A percentile compares a stretch with the other conserved stretches of the same genome.
Conservation (phyloP, 2,888 invertebrate species). For the Ctenicera cuprea region DNA sequence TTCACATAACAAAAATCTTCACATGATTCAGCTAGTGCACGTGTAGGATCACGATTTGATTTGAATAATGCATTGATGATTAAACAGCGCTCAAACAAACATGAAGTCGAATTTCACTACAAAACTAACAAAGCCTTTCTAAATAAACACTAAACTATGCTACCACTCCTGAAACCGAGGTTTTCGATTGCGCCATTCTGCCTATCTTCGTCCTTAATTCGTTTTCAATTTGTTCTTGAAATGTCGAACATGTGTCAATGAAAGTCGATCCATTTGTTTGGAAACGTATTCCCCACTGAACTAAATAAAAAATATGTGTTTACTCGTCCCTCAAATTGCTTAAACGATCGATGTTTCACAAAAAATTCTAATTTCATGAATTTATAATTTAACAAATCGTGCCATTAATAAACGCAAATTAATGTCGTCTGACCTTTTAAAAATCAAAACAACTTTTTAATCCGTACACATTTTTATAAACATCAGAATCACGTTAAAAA, state of each 20-base stretch:
- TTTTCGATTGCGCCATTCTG: conserved; percentile 6
- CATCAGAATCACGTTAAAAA: too few species aligned
- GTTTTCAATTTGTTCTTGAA: conserved; percentile 11
- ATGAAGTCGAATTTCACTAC: neutral
- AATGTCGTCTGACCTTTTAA: too few species aligned
- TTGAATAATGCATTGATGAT: too few species aligned
- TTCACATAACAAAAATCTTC: too few species aligned
- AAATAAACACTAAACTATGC: neutral
- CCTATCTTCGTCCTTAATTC: conserved; percentile 1
- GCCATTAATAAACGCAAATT: too few species aligned
- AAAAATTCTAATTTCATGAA: too few species aligned
- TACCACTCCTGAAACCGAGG: neutral
- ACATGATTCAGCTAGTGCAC: too few species aligned
- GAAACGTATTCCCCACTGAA: neutral
- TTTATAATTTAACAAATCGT: too few species aligned
- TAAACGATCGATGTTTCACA: too few species aligned
- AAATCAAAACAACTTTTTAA: too few species aligned
- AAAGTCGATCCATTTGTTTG: conserved; percentile 21
- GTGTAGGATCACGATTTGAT: too few species aligned
- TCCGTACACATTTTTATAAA: too few species aligned
- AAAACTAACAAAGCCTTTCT: neutral
- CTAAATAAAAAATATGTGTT: neutral
- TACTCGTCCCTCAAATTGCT: neutral
- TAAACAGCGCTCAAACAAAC: neutral
- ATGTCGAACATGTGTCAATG: conserved; percentile 26